These are phyloP conservation scores for Congeria kusceri DNA, from an alignment of 2,888 invertebrate genomes.

Conservation along the genomic window DNA sequence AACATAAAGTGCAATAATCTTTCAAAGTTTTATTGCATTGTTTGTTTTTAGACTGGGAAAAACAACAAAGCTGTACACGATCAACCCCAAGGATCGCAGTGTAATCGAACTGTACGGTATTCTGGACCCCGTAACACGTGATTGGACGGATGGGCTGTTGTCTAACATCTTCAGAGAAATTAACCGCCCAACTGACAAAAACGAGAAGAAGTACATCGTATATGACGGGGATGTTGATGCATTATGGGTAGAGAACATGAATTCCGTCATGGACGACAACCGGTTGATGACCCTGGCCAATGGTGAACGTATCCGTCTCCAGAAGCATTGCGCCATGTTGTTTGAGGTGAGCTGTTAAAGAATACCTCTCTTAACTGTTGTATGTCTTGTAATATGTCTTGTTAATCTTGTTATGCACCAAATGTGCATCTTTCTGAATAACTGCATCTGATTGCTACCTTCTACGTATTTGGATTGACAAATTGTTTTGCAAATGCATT, in stretches of 20 bases:
- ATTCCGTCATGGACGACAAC: slow-evolving; percentile 98
- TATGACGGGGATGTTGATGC: slow-evolving; percentile 98
- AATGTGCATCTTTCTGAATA: no score
- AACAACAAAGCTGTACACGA: slow-evolving; percentile 91
- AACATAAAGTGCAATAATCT: no score
- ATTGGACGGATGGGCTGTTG: slow-evolving; percentile 97
- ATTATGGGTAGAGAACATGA: slow-evolving; percentile 98
- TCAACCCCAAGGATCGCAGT: slow-evolving; percentile 96
- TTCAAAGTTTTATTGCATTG: slow-evolving; percentile 1
- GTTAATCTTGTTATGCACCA: no score
- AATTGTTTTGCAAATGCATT: no score
- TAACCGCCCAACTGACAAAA: slow-evolving; percentile 91
- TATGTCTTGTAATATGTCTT: no score
- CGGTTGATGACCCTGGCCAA: slow-evolving; percentile 95
- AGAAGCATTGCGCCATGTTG: slow-evolving; percentile 92
- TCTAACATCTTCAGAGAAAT: slow-evolving; percentile 96
- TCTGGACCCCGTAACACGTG: slow-evolving; percentile 93
- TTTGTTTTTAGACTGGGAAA: slow-evolving; percentile 88
- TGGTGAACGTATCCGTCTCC: slow-evolving; percentile 94
- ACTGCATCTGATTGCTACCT: no score
- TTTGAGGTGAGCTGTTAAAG: slow-evolving; percentile 89
- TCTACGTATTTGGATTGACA: no score
- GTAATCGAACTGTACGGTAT: slow-evolving; percentile 96
- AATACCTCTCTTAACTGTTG: neutral
- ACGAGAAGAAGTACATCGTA: slow-evolving; percentile 93